Conservation (phyloP, 2,888 invertebrate genomes). For the Lomographa bimaculata region DNA sequence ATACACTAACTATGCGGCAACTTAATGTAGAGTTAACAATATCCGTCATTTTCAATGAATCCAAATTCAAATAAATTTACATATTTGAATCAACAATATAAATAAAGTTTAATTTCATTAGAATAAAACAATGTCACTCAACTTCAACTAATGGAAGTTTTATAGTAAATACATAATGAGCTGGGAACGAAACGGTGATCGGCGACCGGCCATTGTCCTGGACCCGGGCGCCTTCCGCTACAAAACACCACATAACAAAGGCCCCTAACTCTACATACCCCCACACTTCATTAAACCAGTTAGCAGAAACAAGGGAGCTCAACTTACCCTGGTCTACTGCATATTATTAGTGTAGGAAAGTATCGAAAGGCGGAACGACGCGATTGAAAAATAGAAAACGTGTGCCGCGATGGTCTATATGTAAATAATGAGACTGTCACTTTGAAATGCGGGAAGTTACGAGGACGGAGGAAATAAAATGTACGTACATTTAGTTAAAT, state of each 20-base stretch:
- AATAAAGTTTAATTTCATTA: no score
- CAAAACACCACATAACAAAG: slow-evolving; percentile 54
- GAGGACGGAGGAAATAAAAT: slow-evolving; percentile 13
- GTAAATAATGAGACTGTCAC: slow-evolving; percentile 58
- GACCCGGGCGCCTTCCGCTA: slow-evolving; percentile 71
- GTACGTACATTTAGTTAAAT: no score
- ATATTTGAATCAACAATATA: no score
- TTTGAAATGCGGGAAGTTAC: slow-evolving; percentile 40
- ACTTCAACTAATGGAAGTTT: slow-evolving; percentile 61
- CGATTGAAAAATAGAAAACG: slow-evolving; percentile 79
- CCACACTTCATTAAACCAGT: slow-evolving; percentile 43
- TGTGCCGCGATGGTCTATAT: slow-evolving; percentile 56
- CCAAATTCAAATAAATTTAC: no score
- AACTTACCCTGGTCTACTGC: slow-evolving; percentile 45
- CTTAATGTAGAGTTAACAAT: no score
- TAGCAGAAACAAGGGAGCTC: slow-evolving; percentile 48
- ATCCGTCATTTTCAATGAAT: no score
- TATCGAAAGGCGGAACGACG: slow-evolving; percentile 77
- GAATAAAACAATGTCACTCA: slow-evolving; percentile 13
- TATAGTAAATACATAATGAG: slow-evolving; percentile 77
- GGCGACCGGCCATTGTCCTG: slow-evolving; percentile 74
- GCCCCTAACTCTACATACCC: slow-evolving; percentile 54
- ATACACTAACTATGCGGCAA: no score
- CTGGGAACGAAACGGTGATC: slow-evolving; percentile 74
- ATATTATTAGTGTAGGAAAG: slow-evolving; percentile 68